Evolutionary conservation across 2,113 vertebrate genomes (phyloP).

Genomic region (Myotis brandtii): DNA sequence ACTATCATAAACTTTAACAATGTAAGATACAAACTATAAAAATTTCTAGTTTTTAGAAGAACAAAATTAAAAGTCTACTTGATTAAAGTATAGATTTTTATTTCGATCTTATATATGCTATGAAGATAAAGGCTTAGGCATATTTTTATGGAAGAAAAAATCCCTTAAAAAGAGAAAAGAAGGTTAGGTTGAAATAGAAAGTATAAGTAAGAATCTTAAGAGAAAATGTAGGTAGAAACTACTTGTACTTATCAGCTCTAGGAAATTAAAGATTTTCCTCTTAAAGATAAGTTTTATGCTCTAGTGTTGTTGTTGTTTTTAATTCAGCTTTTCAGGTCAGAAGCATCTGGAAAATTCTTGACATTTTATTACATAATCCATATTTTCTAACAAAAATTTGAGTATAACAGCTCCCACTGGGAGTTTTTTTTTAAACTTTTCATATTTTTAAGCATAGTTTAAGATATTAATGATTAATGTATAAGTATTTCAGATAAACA

Average conservation of each 20-base stretch:
- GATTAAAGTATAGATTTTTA: not conserved
- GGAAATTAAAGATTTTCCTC: constrained; percentile 16
- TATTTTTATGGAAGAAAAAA: not conserved
- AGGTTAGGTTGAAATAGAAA: not conserved
- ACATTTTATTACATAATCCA: not conserved
- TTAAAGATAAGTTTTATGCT: not conserved
- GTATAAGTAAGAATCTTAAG: not conserved
- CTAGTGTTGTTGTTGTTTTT: not conserved
- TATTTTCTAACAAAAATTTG: not conserved
- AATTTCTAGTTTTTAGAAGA: not conserved
- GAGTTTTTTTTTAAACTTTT: not conserved
- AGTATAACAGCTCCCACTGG: not conserved
- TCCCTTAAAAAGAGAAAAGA: not conserved
- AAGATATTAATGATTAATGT: not conserved
- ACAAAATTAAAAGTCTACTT: not conserved
- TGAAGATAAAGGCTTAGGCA: not conserved
- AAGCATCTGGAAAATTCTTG: not conserved
- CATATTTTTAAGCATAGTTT: not conserved
- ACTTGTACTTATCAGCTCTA: not conserved
- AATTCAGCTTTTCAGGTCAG: not conserved
- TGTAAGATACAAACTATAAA: not conserved
- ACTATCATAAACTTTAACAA: not conserved
- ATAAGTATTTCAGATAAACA: constrained; percentile 8
- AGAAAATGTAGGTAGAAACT: not conserved
- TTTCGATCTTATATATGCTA: not conserved